Base-by-base conservation (phyloP, 2,113 vertebrate species). In the Calyptommatus sinebrachiatus region DNA sequence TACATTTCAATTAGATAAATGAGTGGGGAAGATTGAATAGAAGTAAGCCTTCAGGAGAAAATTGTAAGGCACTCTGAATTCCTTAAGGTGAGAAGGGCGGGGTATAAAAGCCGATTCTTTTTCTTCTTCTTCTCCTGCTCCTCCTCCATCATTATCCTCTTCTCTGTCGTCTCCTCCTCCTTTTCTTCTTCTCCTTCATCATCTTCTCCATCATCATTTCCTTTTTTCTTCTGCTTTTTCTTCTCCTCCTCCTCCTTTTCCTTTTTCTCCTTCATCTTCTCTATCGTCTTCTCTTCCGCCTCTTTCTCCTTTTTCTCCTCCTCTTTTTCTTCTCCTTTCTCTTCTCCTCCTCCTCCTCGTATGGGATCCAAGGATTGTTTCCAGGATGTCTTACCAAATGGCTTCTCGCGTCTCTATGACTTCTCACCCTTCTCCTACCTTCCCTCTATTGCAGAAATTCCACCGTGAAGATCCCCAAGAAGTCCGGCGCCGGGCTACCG, bases 401-500 rank as follows among this genome's bases (percentile, higher is more conserved):
- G 93, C 95, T 96, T 97, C 97, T 96, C 89, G 88, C 93, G 94
- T 89, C 89, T 89, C 92, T 89, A 89, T 80, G 4, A 5, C 53
- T 57, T 94, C 81, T 95, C 92, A 94, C 91, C 94, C 92, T 92
- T 77, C 3, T 0, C 86, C 71, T 28, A 77, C 88, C 89, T 92
- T 86, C 85, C 89, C 90, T 92, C 92, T 89, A 87, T 80, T 29
- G 50, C 88, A 98, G 98, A 95, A 90, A 83, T 91, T 94, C 31
- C 86, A 78, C 8, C 84, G 75, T 4, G 84, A 46, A 4, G 91
- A 94, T 79, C 93, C 96, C 87, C 96, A 97, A 94, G 95, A 97
- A 76, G 89, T 95, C 73, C 93, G 90, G 11, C 96, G 96, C 63
- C 91, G 96, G 73, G 97, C 98, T 68, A 99, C 98, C 0, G 94